Conservation (phyloP, 2,888 invertebrate genomes). For the Phragmatobia fuliginosa region DNA sequence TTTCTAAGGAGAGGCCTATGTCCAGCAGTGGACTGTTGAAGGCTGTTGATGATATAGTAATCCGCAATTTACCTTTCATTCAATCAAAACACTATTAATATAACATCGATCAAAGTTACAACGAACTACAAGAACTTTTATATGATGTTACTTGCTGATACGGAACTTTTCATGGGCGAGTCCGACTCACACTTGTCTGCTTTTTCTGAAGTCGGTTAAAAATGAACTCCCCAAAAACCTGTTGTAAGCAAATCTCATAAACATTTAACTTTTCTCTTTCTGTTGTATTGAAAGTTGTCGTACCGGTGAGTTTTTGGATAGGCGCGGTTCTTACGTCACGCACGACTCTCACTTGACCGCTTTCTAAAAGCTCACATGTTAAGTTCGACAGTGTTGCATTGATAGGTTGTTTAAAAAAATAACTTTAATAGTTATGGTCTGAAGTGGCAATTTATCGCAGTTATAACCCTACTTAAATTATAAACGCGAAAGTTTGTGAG, state of each 20-base stretch:
- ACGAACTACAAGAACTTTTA: too few relatives aligned
- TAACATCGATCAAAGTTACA: too few relatives aligned
- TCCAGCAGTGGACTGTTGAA: too few relatives aligned
- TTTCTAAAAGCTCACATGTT: conserved; percentile 19
- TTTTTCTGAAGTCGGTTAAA: not conserved
- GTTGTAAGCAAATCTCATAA: not conserved
- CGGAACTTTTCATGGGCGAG: too few relatives aligned
- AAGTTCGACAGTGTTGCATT: not conserved
- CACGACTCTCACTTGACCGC: conserved; percentile 19
- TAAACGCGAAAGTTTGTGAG: too few relatives aligned
- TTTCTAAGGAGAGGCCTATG: too few relatives aligned
- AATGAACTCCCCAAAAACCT: not conserved
- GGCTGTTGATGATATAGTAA: too few relatives aligned
- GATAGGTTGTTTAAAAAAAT: not conserved
- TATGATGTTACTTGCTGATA: too few relatives aligned
- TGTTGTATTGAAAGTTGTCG: conserved; percentile 1
- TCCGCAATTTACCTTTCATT: too few relatives aligned
- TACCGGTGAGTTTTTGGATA: conserved; percentile 5
- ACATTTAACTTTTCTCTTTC: conserved; percentile 5
- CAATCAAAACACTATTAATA: too few relatives aligned
- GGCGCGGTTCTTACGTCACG: conserved; percentile 17
- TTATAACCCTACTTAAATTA: too few relatives aligned
- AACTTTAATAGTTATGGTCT: not conserved
- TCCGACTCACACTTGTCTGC: too few relatives aligned
- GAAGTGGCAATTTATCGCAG: not conserved